phyloP scores from a whole-genome alignment of 2,797 vertebrate species.

The Coccyzus lansbergi region DNA sequence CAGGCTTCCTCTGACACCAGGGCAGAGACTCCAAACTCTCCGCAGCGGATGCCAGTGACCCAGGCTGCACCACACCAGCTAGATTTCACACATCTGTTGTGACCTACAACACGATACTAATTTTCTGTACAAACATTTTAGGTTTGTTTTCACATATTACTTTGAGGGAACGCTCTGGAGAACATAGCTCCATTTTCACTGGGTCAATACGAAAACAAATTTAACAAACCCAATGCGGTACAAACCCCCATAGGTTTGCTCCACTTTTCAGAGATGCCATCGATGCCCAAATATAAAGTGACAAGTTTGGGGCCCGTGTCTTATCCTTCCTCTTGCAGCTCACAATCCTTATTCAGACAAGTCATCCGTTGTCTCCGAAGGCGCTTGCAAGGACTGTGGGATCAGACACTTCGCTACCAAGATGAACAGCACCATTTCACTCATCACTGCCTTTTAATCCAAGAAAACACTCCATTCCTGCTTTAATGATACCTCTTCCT shows the following conservation, averaged over 20 bases:
- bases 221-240: not conserved
- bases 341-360: not conserved
- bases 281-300: not conserved
- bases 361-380: not conserved
- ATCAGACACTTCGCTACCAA: not conserved
- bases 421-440: not conserved
- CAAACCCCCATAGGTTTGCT: not conserved
- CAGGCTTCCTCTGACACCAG: accelerated
- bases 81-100: not conserved
- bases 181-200: not conserved
- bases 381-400: not conserved
- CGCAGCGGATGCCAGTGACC: not conserved
- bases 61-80: not conserved
- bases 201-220: not conserved
- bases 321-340: not conserved
- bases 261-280: not conserved
- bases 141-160: not conserved
- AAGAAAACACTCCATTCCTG: conserved; percentile 18
- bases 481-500: conserved; percentile 14
- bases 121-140: not conserved
- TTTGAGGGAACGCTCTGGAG: not conserved
- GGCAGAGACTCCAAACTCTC: accelerated
- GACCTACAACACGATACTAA: not conserved
- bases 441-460: not conserved
- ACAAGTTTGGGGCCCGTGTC: not conserved